Base-by-base conservation (phyloP, 2,888 invertebrate genomes). In the Drosophila cracens region DNA sequence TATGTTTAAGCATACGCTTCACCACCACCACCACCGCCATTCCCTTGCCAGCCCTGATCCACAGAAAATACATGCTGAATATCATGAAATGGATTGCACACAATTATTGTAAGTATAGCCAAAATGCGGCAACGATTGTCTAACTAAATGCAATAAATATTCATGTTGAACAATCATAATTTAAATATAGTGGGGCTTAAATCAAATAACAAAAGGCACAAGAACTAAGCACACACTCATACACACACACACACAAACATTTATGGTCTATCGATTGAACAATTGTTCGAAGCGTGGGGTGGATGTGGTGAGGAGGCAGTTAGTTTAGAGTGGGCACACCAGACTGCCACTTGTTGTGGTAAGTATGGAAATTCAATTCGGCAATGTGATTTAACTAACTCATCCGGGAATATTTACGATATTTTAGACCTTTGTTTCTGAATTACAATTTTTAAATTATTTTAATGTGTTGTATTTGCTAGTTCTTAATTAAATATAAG, bases 111-210 rank as follows among this genome's bases (percentile, higher is more conserved):
- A 34, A 36, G 27, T 46, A 27, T 27, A 13, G 54, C 36, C 16
- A 38, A 61, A 70, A 36, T 70, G 64, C 29, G 46, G 54, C 71
- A 81, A 61, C 65, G 60, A 80, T 81, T 61, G 48, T 51, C 49
- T 56, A 52, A 62, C 58, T 52, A 53, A 81, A 54, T 57, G 83
- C 83, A 66, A 87, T 87, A 87, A 89, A 87, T 87, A 76, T 87
- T 75, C 85, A 87, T 84, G 74, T 85, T 89, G 82, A 80, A 87
- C 78, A 65, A 82, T 78, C 84, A 85, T 87, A 87, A 87, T 78
- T 87, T 83, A 89, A 72, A 87, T 71, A 82, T 83, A 82, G 59
- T 76, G 74, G 73, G 62, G 72, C 65, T 63, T 89, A 87, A 89
- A 89, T 87, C 87, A 86, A 67, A 70, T 68, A 78, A 76, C 78